A percentile compares a stretch with the other conserved stretches of the same genome.
phyloP scores from a whole-genome alignment of 2,113 vertebrate genomes.

The Leptosomus discolor region DNA sequence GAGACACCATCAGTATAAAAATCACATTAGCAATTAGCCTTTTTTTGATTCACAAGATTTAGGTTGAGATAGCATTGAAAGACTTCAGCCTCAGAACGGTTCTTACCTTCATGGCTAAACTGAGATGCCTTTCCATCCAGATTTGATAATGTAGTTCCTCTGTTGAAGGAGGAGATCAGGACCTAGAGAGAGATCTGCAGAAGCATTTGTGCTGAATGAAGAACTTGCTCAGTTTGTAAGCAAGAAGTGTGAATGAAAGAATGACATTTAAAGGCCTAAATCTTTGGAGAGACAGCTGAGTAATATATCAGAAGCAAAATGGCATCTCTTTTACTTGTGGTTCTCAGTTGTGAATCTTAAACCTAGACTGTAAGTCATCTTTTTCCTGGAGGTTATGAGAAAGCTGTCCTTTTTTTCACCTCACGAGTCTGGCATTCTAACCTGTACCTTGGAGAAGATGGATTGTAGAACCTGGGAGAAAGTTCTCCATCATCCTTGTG shows the following conservation, averaged over 20 bases:
- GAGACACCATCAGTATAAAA: neutral
- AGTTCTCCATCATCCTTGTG: neutral
- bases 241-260: neutral
- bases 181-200: neutral
- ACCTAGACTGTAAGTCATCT: accelerated
- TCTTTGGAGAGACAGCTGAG: neutral
- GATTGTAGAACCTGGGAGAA: neutral
- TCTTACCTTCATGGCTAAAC: neutral
- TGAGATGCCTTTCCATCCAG: neutral
- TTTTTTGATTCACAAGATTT: neutral
- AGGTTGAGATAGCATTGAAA: neutral
- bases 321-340: neutral
- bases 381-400: neutral
- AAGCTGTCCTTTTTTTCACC: neutral
- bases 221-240: neutral
- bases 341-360: neutral
- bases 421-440: neutral
- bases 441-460: neutral
- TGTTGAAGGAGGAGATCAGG: neutral
- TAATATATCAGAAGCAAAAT: neutral
- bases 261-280: neutral
- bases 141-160: neutral
- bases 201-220: neutral
- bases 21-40: neutral
- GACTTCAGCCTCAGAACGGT: neutral